These are phyloP conservation scores for Lordiphosa clarofinis DNA, from an alignment of 1,140 invertebrate genomes.

Conservation along the genomic window DNA sequence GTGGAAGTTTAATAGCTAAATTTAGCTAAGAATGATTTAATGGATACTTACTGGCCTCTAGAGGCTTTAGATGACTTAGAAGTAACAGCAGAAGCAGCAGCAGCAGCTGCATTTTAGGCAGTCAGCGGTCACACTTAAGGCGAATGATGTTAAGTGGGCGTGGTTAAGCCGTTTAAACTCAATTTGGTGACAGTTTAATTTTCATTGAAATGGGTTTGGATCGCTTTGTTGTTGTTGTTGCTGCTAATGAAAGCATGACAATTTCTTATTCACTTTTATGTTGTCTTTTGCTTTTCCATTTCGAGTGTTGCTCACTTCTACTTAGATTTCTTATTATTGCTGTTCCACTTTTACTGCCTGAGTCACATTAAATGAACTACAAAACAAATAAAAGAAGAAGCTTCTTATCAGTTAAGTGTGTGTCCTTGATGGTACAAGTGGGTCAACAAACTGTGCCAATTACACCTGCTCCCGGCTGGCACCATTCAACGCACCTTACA, in stretches of 20 bases:
- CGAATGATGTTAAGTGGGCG: conserved; percentile 17
- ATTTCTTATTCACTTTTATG: conserved; percentile 68
- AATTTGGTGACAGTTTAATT: conserved; percentile 34
- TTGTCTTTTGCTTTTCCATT: conserved; percentile 43
- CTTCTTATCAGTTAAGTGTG: conserved; percentile 27
- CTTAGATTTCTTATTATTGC: conserved; percentile 62
- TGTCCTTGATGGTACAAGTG: conserved; percentile 56
- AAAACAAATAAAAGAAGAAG: conserved; percentile 1
- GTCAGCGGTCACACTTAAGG: conserved; percentile 8
- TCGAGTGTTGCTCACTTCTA: conserved; percentile 43
- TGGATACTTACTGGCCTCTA: conserved; percentile 52
- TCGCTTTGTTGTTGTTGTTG: conserved; percentile 17
- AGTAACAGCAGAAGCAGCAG: conserved; percentile 31
- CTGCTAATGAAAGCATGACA: conserved; percentile 73
- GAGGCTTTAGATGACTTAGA: conserved; percentile 22
- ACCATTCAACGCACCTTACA: no score
- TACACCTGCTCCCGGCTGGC: no score
- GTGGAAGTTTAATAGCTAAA: no score
- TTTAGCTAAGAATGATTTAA: neutral
- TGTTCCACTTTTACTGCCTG: conserved; percentile 69
- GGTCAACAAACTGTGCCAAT: conserved; percentile 7
- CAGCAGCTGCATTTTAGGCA: conserved; percentile 29
- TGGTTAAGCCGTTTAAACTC: conserved; percentile 18
- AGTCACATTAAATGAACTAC: conserved; percentile 20
- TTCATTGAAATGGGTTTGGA: conserved; percentile 21